Base-by-base conservation (phyloP, 1,140 invertebrate species). In the Oryctes rhinoceros region DNA sequence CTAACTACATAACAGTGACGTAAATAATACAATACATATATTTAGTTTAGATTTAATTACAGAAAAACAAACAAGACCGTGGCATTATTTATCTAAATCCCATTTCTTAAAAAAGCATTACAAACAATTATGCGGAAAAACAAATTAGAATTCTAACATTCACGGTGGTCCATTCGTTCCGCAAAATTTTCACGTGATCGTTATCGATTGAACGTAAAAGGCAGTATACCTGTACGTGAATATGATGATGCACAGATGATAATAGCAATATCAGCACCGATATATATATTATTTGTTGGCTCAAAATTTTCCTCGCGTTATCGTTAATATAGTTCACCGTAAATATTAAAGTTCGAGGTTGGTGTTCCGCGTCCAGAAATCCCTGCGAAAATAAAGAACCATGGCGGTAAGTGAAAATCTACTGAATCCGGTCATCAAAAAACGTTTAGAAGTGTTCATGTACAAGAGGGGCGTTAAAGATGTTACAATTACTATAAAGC, bases 371-470 rank as follows among this genome's bases (percentile, higher is more conserved):
- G 4, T 53, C 15, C 15, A 18, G 6, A 59, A 15, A 18, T 53
- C n/a, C 15, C 39, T 5, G 18, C 15, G 5, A 18, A 59, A 59
- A 59, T 18, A 15, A 3, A 59, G 6, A 59, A 71, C 35, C 4
- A 71, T 71, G 65, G 65, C 65, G 11, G 18, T 37, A 2, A 71
- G 75, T 76, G 48, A 76, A 11, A 76, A 53, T 5, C 18, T 76
- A 20, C 75, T 76, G 10, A 76, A 76, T 76, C 75, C 75, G 1
- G 11, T 76, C 13, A 76, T 53, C n/a, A 76, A 47, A 37, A 76
- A 76, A 76, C 48, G 39, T 47, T 44, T 76, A 24, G 75, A 76
- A 2, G 11, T 71, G n/a, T 13, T 24, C 9, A 20, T 71, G 65
- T 24, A 71, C 24, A 37, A 30, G 5, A 30, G 20, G 13, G n/a